Evolutionary conservation across 2,113 vertebrate genomes (phyloP).

Genomic region (Choloepus hoffmanni): DNA sequence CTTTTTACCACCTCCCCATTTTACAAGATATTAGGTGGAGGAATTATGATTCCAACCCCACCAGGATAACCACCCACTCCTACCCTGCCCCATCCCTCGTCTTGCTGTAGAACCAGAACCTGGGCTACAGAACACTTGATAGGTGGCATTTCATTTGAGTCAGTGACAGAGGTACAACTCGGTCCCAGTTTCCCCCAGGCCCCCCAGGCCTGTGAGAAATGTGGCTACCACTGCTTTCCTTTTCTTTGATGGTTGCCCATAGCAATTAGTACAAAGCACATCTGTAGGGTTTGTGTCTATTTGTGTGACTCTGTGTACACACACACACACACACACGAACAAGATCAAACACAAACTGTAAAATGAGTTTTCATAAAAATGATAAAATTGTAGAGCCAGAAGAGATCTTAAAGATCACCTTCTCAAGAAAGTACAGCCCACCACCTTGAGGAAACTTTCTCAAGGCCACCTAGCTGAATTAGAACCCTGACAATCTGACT

Average conservation of each 20-base stretch:
- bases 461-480: neutral
- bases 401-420: neutral
- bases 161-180: neutral
- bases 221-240: neutral
- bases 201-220: slow-evolving; percentile 10
- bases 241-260: slow-evolving; percentile 1
- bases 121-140: neutral
- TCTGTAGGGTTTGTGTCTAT: neutral
- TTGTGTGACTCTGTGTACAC: neutral
- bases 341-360: neutral
- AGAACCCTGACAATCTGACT: neutral
- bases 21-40: slow-evolving; percentile 1
- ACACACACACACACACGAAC: neutral
- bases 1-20: slow-evolving; percentile 26
- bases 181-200: neutral
- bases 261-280: neutral
- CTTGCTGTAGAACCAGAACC: neutral
- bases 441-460: neutral
- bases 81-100: accelerated
- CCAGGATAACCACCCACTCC: neutral
- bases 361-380: neutral
- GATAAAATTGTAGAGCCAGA: neutral
- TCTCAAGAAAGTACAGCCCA: neutral
- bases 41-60: neutral
- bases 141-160: neutral